Conservation (phyloP, 2,888 invertebrate species). For the Camptogramma bilineatum region DNA sequence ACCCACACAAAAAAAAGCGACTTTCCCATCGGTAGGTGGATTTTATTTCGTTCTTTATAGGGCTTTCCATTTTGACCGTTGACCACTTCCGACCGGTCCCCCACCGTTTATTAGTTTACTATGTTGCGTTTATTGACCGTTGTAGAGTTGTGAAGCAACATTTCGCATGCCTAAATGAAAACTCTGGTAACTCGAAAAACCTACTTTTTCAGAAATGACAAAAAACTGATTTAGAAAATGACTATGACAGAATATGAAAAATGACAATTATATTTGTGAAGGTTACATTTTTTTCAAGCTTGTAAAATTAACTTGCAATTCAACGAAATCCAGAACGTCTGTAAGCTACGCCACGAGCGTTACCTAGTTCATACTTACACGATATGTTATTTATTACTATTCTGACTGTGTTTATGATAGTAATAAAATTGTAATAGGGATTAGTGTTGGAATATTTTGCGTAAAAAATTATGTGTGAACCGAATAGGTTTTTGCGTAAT, state of each 20-base stretch:
- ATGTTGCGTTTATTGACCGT: constrained; percentile 10
- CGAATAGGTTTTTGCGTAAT: constrained; percentile 4
- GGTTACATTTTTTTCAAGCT: too few species aligned
- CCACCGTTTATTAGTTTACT: constrained; percentile 19
- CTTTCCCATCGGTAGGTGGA: neutral
- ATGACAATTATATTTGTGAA: too few species aligned
- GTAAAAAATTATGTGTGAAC: constrained; percentile 21
- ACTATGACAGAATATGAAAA: too few species aligned
- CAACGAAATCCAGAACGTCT: too few species aligned
- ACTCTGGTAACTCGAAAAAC: too few species aligned
- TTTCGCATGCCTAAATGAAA: too few species aligned
- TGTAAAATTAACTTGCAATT: too few species aligned
- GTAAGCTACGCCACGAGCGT: too few species aligned
- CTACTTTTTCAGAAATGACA: too few species aligned
- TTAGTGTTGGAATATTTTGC: constrained; percentile 8
- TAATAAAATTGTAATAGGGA: constrained; percentile 14
- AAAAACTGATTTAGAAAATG: too few species aligned
- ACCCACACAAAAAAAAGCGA: constrained; percentile 2
- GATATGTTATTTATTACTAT: neutral
- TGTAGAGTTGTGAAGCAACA: neutral
- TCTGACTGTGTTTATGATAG: constrained; percentile 12
- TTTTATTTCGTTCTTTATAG: constrained; percentile 25
- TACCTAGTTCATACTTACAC: neutral
- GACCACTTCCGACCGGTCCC: constrained; percentile 23
- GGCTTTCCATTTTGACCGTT: constrained; percentile 24